Evolutionary conservation across 2,888 invertebrate species (phyloP), one percentile per base, ranked within the genome.

Genomic region (Ditylenchus weischeri): DNA sequence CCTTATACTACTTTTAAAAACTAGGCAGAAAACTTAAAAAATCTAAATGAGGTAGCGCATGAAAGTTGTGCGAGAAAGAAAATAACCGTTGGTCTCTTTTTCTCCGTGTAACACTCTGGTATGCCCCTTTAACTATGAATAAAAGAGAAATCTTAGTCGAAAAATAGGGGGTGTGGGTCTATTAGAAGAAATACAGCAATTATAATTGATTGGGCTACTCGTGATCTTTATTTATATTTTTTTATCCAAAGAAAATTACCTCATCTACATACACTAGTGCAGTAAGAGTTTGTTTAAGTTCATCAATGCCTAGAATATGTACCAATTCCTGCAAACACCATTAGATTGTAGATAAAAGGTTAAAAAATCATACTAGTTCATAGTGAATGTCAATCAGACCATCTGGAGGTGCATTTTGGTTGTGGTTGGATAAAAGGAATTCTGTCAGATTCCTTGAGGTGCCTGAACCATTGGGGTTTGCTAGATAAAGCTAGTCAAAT

Each of bases 221-320:
- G 2, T 21, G 2, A 4, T 50, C 21, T 50, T 50, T 50, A 4
- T 21, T 18, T 50, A 18, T 21, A 21, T 19, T 2, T 19, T 21
- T 18, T 50, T 50, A 19, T 58, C 48, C 35, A 4, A 6, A 48
- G n/a, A 36, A 58, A 6, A 58, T 5, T 36, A 78, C 78, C 72
- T 80, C 78, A 65, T 80, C 79, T 18, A 80, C 76, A 68, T 80
- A 80, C 13, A 81, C 78, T 35, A 80, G 69, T 4, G 77, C 80
- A 0, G 80, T 81, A 75, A 80, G 78, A 4, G 80, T 80, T 62
- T 80, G 80, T 62, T 79, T 78, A n/a, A 80, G 65, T 64, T 80
- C 80, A 63, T 80, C 80, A 65, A 80, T 81, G 48, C 78, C 78
- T 1, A 80, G 71, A 62, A 80, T 79, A 65, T 81, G 80, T 2